Base-by-base conservation (phyloP, 2,113 vertebrate genomes). In the Oceanites oceanicus region DNA sequence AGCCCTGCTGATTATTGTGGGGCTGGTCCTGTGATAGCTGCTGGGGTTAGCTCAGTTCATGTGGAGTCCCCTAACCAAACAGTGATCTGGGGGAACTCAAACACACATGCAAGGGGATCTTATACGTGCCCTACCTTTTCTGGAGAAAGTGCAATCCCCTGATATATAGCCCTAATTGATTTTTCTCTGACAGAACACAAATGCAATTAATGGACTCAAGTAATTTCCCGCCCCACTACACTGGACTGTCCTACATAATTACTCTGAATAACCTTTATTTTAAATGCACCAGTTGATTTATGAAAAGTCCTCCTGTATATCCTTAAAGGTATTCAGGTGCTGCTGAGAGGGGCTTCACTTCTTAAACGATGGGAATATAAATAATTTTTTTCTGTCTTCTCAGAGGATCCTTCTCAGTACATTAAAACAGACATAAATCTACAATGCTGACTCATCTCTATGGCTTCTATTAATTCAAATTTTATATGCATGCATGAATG, bases 261-360 rank as follows among this genome's bases (percentile, higher is more conserved):
- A 78, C 61, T 76, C 56, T 29, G 36, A 95, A 82, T 88, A 92
- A 93, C 74, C 90, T 85, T 90, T 94, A 87, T 75, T 95, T 91
- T 91, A 86, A 88, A 76, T 42, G 59, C 29, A 77, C 12, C 32
- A 55, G 23, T 22, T 55, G 66, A 90, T 95, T 93, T 92, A 92
- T 58, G 55, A 27, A 4, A 92, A 75, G 34, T 53, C 29, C 32
- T 76, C 50, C 11, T 83, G n/a, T 86, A 75, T 61, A 72, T 86
- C 36, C 45, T 95, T 82, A 90, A 85, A 79, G 47, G 29, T 40
- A 82, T 52, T 75, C 56, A 76, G 77, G 42, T 42, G 30, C 50
- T 91, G 40, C 62, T 90, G 71, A 88, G 32, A 74, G 25, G 25
- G 42, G 22, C 45, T 92, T 90, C 40, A 62, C 53, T 83, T 73